Evolutionary conservation across 2,113 vertebrate genomes (phyloP), one percentile per base, ranked within the genome.

Genomic region (Megaleporinus macrocephalus): DNA sequence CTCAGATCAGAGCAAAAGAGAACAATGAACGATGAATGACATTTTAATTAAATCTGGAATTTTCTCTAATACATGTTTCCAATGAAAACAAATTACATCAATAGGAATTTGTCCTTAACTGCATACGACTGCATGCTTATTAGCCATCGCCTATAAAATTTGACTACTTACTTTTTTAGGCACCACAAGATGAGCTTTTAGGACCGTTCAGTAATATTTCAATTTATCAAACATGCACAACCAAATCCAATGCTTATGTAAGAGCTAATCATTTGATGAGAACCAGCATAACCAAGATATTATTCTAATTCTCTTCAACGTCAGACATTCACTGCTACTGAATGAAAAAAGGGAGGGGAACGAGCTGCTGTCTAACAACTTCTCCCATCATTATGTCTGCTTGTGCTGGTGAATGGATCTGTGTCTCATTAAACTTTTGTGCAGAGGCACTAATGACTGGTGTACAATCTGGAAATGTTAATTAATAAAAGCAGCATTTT

Each of bases 1-100:
- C 33, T 89, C 73, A 0, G 73, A 82, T 33, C 66, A 47, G 18
- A 44, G 72, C 51, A 76, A 73, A 22, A n/a, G 16, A 76, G 74
- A 70, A 70, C 27, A n/a, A 24, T 47, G 24, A 33, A 70, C 44
- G 65, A 70, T 44, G 55, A 79, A 70, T 71, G 69, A 59, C 66
- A 79, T 53, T 70, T 70, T 59, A 79, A 71, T 71, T 71, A 79
- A 59, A 79, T 47, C 14, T 71, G 5, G 26, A 22, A 15, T 61
- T 49, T 66, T 77, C 27, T 66, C 13, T 18, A 5, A 30, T 66
- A 1, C 22, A 66, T 77, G 20, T 30, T 66, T 65, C 49, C 51
- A 24, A 77, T 66, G 6, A 77, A 51, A 26, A 30, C 1, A 22
- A 29, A 76, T 41, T 76, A 44, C n/a, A 51, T 66, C 7, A 66